Evolutionary conservation across 23 tunicate species (phyloP), one percentile per base, ranked within the genome.

Genomic region (Pegea sp.): DNA sequence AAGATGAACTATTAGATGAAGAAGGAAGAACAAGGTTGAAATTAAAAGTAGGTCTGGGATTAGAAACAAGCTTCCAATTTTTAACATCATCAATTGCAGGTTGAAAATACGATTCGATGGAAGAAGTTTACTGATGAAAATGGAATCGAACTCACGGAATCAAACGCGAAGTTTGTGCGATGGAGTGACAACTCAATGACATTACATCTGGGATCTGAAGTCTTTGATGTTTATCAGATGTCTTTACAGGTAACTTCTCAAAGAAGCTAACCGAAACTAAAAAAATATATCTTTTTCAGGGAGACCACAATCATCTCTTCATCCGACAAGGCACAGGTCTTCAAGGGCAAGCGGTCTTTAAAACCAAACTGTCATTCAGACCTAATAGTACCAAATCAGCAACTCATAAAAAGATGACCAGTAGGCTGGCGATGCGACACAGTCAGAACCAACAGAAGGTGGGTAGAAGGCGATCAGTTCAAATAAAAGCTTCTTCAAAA

Each of bases 241-340:
- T 69, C 95, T 13, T 50, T 84, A 43, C 81, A 73, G 77, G 78
- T 77, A 38, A 38, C 46, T 38, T 38, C 16, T 38, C 16, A 8
- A 38, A 11, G 16, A 11, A 38, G 11, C 11, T 38, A 8, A 8
- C 16, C 11, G 11, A 8, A 11, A 38, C 46, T 38, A 38, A 38
- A 38, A 16, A 16, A 38, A 8, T 38, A 8, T 38, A 38, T 38
- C 46, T 38, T 38, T 38, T 38, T 38, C 53, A 78, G 86, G 88
- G 88, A 0, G 96, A 87, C 66, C 88, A 75, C 78, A 87, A 87
- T 73, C 96, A 87, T 55, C 70, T 87, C 51, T 87, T 87, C 54
- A 87, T 87, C 64, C 64, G 96, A 28, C 96, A 87, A 65, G 96
- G 96, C 2, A 87, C 96, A 0, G 96, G 96, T 22, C 57, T 87